A percentile compares a stretch with the other conserved stretches of the same genome.
Conservation (phyloP, 1,140 invertebrate genomes). For the Portunus trituberculatus region DNA sequence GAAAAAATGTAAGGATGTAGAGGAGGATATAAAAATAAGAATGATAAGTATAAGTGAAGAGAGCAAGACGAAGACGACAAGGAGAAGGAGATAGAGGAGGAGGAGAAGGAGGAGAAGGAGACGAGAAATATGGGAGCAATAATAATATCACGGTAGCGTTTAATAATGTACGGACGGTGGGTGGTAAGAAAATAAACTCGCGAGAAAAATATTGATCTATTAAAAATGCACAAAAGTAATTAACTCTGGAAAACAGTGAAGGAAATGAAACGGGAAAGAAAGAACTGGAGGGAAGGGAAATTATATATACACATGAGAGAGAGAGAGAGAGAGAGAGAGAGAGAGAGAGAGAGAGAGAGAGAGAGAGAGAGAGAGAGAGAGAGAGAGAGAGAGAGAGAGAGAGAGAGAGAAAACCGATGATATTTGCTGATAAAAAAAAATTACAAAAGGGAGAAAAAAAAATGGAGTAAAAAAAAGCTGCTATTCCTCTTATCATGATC, state of each 20-base stretch:
- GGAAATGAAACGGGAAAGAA: background rate
- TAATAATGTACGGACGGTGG: background rate
- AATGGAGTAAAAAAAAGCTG: too few relatives aligned
- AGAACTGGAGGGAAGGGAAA: background rate
- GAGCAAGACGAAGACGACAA: background rate
- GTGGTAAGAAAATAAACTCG: constrained; percentile 11
- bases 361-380: constrained; percentile 9
- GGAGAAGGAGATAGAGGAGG: too few relatives aligned
- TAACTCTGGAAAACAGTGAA: background rate
- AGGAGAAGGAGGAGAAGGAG: too few relatives aligned
- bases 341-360: background rate
- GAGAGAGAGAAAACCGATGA: background rate
- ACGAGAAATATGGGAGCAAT: background rate
- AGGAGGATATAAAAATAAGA: too few relatives aligned
- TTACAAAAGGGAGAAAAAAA: too few relatives aligned
- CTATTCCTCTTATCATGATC: background rate
- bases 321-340: constrained; percentile 33
- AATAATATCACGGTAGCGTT: background rate
- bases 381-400: background rate
- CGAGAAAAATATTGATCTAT: background rate
- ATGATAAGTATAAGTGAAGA: too few relatives aligned
- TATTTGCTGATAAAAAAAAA: background rate
- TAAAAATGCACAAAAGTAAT: constrained; percentile 9
- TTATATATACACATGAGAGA: background rate
- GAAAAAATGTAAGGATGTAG: too few relatives aligned